Evolutionary conservation across 2,113 vertebrate species (phyloP).

Genomic region (Caloenas nicobarica): DNA sequence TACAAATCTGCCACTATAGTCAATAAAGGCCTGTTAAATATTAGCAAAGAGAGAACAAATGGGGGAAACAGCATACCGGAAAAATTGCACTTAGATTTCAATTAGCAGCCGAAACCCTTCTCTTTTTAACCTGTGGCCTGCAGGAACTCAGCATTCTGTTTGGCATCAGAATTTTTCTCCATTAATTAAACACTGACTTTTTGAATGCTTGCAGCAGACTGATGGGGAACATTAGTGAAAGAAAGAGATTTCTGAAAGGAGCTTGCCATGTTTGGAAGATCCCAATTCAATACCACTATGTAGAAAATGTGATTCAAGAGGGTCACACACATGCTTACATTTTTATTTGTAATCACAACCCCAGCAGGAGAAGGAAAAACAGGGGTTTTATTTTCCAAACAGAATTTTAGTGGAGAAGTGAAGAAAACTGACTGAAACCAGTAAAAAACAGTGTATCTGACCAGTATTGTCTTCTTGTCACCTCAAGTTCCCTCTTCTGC

Average conservation of each 20-base stretch:
- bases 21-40: constrained; percentile 61
- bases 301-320: neutral
- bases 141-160: neutral
- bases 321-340: neutral
- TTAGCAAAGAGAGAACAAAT: constrained; percentile 17
- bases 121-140: neutral
- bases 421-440: neutral
- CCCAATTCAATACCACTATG: neutral
- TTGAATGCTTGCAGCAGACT: neutral
- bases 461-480: neutral
- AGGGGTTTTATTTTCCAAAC: accelerated
- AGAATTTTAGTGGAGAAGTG: neutral
- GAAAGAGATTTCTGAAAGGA: neutral
- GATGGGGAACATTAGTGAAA: neutral
- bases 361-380: neutral
- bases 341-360: neutral
- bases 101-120: neutral
- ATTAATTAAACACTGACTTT: neutral
- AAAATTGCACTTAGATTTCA: neutral
- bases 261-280: neutral
- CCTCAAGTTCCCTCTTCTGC: neutral
- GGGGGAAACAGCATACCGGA: neutral
- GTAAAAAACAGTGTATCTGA: neutral
- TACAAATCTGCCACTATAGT: constrained; percentile 44
- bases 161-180: neutral